phyloP scores from a whole-genome alignment of 2,113 vertebrate species.

The Empidonax alnorum region DNA sequence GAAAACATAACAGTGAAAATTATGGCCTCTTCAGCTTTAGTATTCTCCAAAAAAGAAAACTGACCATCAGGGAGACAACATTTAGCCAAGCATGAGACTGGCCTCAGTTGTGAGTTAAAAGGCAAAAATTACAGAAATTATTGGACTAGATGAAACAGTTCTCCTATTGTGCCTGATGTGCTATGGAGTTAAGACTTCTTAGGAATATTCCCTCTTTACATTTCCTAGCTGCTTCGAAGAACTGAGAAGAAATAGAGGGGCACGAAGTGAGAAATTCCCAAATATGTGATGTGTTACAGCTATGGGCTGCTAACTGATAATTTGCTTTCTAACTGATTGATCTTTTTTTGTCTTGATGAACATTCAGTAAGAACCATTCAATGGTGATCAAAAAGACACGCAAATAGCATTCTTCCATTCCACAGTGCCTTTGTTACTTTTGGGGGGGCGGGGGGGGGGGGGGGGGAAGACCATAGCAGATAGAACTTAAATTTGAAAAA shows the following conservation, averaged over 20 bases:
- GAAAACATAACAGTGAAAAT: not conserved
- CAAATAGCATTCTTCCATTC: not conserved
- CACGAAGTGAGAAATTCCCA: not conserved
- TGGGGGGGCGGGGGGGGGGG: too few species aligned
- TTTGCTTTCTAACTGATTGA: not conserved
- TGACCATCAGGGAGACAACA: not conserved
- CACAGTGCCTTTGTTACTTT: not conserved
- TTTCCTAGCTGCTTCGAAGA: not conserved
- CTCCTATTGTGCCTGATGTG: not conserved
- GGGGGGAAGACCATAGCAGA: not conserved
- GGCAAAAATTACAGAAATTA: not conserved
- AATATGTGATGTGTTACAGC: not conserved
- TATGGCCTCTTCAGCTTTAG: not conserved
- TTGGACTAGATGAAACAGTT: not conserved
- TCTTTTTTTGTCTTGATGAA: not conserved
- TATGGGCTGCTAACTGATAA: not conserved
- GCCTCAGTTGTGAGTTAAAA: not conserved
- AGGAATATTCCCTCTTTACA: not conserved
- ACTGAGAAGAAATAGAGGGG: not conserved
- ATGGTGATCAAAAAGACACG: not conserved
- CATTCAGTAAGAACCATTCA: not conserved
- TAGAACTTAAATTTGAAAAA: not conserved
- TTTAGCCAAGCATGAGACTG: not conserved
- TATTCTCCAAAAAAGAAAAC: not conserved
- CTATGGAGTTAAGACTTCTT: not conserved